Evolutionary conservation across 2,888 invertebrate genomes (phyloP).

Genomic region (Meteorus colon): DNA sequence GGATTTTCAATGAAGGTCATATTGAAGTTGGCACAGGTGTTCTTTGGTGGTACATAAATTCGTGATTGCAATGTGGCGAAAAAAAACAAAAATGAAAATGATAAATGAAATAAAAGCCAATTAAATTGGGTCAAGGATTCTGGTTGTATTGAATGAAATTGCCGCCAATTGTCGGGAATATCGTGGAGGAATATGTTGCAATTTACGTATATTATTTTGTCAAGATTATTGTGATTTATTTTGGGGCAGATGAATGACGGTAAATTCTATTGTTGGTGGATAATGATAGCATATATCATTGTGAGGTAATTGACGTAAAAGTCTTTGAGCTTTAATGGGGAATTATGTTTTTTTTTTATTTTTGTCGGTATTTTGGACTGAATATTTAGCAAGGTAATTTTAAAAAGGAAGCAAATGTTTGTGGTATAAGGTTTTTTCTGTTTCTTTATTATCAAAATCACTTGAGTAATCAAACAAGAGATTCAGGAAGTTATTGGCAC

Average conservation of each 20-base stretch:
- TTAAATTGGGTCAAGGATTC: constrained; percentile 8
- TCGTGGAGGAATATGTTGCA: neutral
- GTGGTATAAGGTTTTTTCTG: too few relatives aligned
- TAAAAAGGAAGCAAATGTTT: too few relatives aligned
- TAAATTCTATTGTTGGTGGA: neutral
- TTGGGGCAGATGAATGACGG: neutral
- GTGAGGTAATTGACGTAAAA: neutral
- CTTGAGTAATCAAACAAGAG: too few relatives aligned
- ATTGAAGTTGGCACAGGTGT: neutral
- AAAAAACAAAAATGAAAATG: neutral
- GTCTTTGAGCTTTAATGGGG: too few relatives aligned
- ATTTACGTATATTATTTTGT: neutral
- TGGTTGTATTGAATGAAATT: neutral
- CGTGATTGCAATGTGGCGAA: neutral
- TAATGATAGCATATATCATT: neutral
- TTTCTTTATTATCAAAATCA: too few relatives aligned
- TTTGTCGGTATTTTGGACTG: too few relatives aligned
- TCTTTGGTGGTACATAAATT: neutral
- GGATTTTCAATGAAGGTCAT: constrained; percentile 10
- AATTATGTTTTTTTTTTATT: neutral
- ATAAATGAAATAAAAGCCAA: neutral
- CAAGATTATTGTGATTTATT: constrained; percentile 3
- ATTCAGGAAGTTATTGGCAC: too few relatives aligned
- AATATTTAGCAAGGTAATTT: too few relatives aligned
- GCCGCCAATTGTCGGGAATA: neutral